Percentiles rank a stretch among this genome's conserved stretches.
Evolutionary conservation across 2,888 invertebrate species (phyloP).

Genomic region (Pyrrhosoma nymphula): DNA sequence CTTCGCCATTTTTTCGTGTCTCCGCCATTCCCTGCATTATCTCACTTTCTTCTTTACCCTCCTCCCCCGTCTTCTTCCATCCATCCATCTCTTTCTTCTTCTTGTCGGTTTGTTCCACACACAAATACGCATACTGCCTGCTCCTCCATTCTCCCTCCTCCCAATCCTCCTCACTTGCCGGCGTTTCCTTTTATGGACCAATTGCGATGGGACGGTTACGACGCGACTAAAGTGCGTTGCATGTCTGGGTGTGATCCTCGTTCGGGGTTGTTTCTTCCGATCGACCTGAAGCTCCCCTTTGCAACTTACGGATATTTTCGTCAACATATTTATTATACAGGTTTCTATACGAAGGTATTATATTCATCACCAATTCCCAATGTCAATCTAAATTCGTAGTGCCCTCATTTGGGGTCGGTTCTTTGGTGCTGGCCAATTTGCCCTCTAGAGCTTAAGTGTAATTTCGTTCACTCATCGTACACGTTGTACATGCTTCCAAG

Average conservation of each 20-base stretch:
- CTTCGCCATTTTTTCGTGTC: neutral
- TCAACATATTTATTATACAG: no score
- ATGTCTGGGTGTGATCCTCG: neutral
- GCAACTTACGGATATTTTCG: no score
- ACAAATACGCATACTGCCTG: neutral
- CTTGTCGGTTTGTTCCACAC: no score
- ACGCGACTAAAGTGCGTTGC: neutral
- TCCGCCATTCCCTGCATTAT: neutral
- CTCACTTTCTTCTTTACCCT: neutral
- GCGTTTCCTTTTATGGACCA: conserved; percentile 9
- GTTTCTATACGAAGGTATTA: no score
- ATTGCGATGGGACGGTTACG: neutral
- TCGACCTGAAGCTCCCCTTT: neutral
- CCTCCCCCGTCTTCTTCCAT: neutral
- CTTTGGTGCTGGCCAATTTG: no score
- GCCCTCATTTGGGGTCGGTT: no score
- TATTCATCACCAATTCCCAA: no score
- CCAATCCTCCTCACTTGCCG: neutral
- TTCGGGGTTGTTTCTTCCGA: neutral
- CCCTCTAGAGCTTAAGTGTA: no score
- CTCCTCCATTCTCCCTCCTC: neutral
- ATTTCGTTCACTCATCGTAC: no score
- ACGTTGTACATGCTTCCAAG: no score
- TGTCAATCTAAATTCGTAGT: no score
- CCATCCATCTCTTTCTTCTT: neutral